Conservation (phyloP, 1,140 invertebrate species). For the Drosophila prosaltans region DNA sequence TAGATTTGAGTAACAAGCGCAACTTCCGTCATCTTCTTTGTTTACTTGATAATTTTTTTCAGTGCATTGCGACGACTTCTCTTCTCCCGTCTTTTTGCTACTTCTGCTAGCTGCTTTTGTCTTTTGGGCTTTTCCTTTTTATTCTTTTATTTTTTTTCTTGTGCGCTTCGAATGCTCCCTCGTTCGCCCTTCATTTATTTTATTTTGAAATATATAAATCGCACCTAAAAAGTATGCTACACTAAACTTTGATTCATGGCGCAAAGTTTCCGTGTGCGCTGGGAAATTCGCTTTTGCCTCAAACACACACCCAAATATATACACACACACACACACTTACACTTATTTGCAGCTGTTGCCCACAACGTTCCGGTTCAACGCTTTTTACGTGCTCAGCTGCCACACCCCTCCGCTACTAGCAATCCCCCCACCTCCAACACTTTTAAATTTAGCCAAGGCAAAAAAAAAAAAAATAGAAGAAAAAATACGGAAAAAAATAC, state of each 20-base stretch:
- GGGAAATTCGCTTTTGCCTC: constrained; percentile 73
- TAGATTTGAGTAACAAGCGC: too few relatives aligned
- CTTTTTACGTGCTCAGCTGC: constrained; percentile 80
- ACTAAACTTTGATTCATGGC: constrained; percentile 81
- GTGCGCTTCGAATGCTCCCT: constrained; percentile 43
- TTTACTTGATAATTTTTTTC: not conserved
- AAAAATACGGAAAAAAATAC: not conserved
- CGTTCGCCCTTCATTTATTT: constrained; percentile 79
- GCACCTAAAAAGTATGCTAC: constrained; percentile 80
- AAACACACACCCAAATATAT: constrained; percentile 61
- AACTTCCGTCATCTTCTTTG: not conserved
- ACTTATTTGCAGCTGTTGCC: constrained; percentile 73
- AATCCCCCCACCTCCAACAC: constrained; percentile 1
- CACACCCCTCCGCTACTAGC: constrained; percentile 36
- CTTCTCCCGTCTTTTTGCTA: not conserved
- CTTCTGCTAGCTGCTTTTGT: constrained; percentile 62
- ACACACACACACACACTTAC: constrained; percentile 29
- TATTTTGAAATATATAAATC: constrained; percentile 82
- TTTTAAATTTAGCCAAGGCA: constrained; percentile 52
- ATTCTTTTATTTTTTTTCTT: constrained; percentile 13
- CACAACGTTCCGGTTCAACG: constrained; percentile 79
- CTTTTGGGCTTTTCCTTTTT: constrained; percentile 58
- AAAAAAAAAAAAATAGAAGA: constrained; percentile 17
- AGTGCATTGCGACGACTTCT: constrained; percentile 1
- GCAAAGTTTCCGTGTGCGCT: constrained; percentile 75